Evolutionary conservation across 1,140 invertebrate species (phyloP).

Genomic region (Bombyx mori): DNA sequence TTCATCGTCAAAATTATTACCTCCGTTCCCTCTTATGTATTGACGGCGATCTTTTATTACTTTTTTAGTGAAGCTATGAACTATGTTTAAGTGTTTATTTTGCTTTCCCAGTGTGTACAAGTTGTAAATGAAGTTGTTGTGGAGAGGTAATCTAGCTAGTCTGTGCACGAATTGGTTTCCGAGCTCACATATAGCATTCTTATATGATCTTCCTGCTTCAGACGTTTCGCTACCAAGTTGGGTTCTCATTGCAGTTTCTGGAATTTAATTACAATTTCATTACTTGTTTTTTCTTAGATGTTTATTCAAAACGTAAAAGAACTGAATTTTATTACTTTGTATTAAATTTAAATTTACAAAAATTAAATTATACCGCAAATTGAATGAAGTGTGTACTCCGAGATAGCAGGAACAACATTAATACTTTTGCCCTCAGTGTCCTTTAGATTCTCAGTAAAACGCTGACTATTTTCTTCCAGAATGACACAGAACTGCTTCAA

Average conservation of each 20-base stretch:
- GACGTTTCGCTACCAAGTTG: slow-evolving; percentile 13
- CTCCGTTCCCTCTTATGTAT: slow-evolving; percentile 11
- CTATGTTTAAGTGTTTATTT: too few relatives aligned
- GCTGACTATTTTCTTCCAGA: background rate
- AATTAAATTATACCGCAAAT: slow-evolving; percentile 33
- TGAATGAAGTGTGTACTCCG: slow-evolving; percentile 31
- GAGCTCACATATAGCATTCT: slow-evolving; percentile 35
- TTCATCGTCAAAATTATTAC: background rate
- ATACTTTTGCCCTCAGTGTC: slow-evolving; percentile 20
- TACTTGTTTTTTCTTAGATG: background rate
- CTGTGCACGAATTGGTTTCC: slow-evolving; percentile 33
- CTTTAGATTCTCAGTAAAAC: slow-evolving; percentile 21
- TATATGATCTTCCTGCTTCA: slow-evolving; percentile 18
- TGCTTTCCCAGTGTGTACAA: too few relatives aligned
- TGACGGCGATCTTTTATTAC: slow-evolving; percentile 33
- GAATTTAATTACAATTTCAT: slow-evolving; percentile 9
- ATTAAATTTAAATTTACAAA: too few relatives aligned
- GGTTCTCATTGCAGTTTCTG: slow-evolving; percentile 49
- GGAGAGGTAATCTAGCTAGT: slow-evolving; percentile 35
- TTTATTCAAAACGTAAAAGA: too few relatives aligned
- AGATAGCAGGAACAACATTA: slow-evolving; percentile 28
- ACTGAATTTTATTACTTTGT: too few relatives aligned
- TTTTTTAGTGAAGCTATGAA: slow-evolving; percentile 35
- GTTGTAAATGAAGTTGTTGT: too few relatives aligned
- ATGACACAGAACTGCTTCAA: slow-evolving; percentile 71